Percentiles rank a stretch among this genome's conserved stretches.
Conservation (phyloP, 2,888 invertebrate species). For the Nomada lathburiana region DNA sequence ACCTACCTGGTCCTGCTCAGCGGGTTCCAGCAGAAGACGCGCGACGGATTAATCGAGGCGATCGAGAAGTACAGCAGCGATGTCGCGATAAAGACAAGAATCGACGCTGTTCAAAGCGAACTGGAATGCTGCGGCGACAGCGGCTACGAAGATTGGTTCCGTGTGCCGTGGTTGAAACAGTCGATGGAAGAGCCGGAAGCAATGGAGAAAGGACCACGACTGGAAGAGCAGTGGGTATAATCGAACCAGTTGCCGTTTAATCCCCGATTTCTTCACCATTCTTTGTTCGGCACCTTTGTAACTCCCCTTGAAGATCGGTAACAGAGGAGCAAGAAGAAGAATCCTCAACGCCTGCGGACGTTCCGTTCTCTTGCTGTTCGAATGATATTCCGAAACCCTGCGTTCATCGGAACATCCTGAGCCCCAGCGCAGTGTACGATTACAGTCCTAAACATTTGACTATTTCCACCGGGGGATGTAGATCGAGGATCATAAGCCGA, state of each 20-base stretch:
- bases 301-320: slow-evolving; percentile 21
- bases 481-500: slow-evolving; percentile 44
- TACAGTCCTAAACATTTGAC: slow-evolving; percentile 84
- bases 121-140: slow-evolving; percentile 88
- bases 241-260: slow-evolving; percentile 49
- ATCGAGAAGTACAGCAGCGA: slow-evolving; percentile 87
- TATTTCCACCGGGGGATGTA: slow-evolving; percentile 62
- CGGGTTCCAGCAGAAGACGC: slow-evolving; percentile 68
- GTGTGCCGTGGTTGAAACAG: slow-evolving; percentile 85
- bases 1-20: slow-evolving; percentile 47
- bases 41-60: slow-evolving; percentile 86
- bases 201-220: slow-evolving; percentile 29
- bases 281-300: neutral
- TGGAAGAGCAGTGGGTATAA: slow-evolving; percentile 66
- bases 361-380: slow-evolving; percentile 88
- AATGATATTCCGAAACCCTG: slow-evolving; percentile 86
- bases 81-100: slow-evolving; percentile 85
- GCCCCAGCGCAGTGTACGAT: slow-evolving; percentile 85
- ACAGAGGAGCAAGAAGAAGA: slow-evolving; percentile 76
- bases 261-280: neutral
- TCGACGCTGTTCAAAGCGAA: slow-evolving; percentile 87
- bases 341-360: slow-evolving; percentile 78
- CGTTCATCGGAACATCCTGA: slow-evolving; percentile 87
- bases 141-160: slow-evolving; percentile 88
- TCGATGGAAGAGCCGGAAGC: slow-evolving; percentile 37